Conservation (phyloP, 2,888 invertebrate species). For the Watsonalla binaria region DNA sequence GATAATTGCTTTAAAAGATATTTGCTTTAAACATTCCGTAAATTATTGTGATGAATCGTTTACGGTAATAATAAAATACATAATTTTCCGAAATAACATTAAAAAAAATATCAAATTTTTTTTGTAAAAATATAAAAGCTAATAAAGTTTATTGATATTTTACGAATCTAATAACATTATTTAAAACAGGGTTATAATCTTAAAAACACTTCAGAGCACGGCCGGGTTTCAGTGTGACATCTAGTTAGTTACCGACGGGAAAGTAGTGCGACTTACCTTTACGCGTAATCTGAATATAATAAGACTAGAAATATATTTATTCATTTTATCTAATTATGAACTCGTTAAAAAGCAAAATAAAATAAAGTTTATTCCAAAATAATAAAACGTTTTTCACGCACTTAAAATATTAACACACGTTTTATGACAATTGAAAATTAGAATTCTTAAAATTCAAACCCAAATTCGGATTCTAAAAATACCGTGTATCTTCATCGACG, state of each 20-base stretch:
- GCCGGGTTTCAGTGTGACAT: background rate
- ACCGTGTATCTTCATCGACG: conserved; percentile 55
- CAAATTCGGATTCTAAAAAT: conserved; percentile 17
- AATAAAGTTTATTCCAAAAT: no score
- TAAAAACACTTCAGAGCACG: background rate
- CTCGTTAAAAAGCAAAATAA: background rate
- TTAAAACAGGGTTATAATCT: no score
- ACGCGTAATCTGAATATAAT: background rate
- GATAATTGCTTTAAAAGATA: no score
- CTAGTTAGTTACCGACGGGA: background rate
- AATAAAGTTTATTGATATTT: no score
- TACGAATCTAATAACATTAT: no score
- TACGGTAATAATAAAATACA: no score
- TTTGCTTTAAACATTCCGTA: no score
- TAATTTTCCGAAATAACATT: no score
- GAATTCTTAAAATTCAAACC: background rate
- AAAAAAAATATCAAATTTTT: no score
- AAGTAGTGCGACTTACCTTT: background rate
- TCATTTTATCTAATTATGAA: background rate
- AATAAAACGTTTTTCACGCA: background rate
- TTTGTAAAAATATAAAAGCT: no score
- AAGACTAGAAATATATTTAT: background rate
- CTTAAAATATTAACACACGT: background rate
- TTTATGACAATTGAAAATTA: background rate
- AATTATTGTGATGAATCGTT: no score